Evolutionary conservation across 1,140 invertebrate species (phyloP).

Genomic region (Yoshiicerus persimilis): DNA sequence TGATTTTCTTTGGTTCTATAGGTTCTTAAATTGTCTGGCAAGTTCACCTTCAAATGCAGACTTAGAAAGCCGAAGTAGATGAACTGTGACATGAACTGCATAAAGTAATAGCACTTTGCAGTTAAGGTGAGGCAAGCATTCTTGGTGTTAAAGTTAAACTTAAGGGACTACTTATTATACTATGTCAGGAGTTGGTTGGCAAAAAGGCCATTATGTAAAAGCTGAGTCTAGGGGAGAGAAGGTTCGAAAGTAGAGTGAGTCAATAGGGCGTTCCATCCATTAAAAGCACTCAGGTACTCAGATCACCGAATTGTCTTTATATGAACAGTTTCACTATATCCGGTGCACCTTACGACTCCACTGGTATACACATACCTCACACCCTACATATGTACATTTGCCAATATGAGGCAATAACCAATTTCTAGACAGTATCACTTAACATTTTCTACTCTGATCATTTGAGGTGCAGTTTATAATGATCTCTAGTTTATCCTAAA

Average conservation of each 20-base stretch:
- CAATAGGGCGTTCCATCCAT: constrained; percentile 18
- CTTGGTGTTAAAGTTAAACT: neutral
- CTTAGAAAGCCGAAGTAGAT: neutral
- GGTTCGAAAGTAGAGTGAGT: neutral
- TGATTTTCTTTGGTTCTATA: neutral
- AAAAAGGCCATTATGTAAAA: neutral
- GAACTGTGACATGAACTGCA: neutral
- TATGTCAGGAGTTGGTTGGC: too few species aligned
- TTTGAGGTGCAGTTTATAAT: too few species aligned
- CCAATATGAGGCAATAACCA: too few species aligned
- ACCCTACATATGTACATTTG: too few species aligned
- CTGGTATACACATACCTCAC: too few species aligned
- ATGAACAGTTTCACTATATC: neutral
- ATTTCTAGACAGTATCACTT: too few species aligned
- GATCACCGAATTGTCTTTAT: neutral
- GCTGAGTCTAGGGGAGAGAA: neutral
- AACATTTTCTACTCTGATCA: too few species aligned
- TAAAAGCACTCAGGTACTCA: neutral
- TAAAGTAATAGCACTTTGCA: neutral
- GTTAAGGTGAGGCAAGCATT: neutral
- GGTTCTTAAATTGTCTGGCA: neutral
- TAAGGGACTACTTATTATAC: neutral
- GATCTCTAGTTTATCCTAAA: too few species aligned
- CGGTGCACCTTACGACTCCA: too few species aligned
- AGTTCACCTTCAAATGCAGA: neutral